Evolutionary conservation across 1,140 invertebrate genomes (phyloP).

Genomic region (Sweltsa coloradensis): DNA sequence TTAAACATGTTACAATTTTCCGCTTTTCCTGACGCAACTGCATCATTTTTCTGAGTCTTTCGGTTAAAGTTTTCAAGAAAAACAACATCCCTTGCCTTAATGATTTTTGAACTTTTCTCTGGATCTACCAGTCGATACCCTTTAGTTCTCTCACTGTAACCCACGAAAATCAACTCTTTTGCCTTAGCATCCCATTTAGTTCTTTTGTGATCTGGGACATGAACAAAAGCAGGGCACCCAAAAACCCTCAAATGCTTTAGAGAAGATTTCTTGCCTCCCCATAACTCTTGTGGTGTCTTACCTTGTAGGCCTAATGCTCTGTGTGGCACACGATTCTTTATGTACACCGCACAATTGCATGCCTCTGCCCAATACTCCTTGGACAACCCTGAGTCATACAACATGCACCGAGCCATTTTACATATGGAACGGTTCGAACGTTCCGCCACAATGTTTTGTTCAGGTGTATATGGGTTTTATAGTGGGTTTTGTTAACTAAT

Average conservation of each 20-base stretch:
- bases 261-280: conserved; percentile 15
- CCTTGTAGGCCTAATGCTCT: background rate
- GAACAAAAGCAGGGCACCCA: conserved; percentile 18
- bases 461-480: conserved; percentile 4
- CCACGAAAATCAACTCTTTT: conserved; percentile 19
- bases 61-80: conserved; percentile 17
- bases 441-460: background rate
- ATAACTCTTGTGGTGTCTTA: conserved; percentile 18
- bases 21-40: too few relatives aligned
- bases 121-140: conserved; percentile 16
- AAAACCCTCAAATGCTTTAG: conserved; percentile 22
- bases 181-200: conserved; percentile 19
- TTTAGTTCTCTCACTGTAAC: conserved; percentile 16
- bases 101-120: conserved; percentile 8
- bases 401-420: background rate
- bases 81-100: conserved; percentile 16
- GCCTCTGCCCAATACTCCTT: conserved; percentile 6
- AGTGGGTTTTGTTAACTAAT: too few relatives aligned
- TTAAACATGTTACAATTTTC: too few relatives aligned
- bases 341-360: background rate
- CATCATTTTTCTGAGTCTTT: too few relatives aligned
- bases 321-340: background rate
- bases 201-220: conserved; percentile 14
- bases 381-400: background rate
- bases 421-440: background rate